Evolutionary conservation across 2,888 invertebrate species (phyloP).

Genomic region (Cryptocheilus praepositus): DNA sequence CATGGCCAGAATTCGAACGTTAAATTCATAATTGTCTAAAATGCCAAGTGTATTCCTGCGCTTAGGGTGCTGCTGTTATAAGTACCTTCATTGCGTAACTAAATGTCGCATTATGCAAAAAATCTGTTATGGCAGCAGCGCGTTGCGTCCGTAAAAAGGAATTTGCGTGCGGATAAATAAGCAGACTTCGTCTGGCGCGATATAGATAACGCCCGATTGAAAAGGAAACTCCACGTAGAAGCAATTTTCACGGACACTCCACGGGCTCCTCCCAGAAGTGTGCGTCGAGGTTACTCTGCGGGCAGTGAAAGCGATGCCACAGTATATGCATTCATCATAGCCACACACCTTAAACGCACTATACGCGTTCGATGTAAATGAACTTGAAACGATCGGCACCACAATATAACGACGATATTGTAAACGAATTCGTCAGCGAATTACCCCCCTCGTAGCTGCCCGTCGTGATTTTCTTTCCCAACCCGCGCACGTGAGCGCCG

Average conservation of each 20-base stretch:
- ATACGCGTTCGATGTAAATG: conserved; percentile 19
- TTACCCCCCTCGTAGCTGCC: neutral
- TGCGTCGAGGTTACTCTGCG: conserved; percentile 34
- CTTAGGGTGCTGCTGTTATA: too few relatives aligned
- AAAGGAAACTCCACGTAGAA: conserved; percentile 25
- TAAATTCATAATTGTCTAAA: too few relatives aligned
- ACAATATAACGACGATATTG: too few relatives aligned
- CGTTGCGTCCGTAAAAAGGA: too few relatives aligned
- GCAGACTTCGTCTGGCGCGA: neutral
- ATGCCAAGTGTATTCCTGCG: too few relatives aligned
- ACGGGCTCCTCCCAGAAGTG: conserved; percentile 12
- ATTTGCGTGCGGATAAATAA: too few relatives aligned
- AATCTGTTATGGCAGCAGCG: too few relatives aligned
- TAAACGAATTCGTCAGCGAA: neutral
- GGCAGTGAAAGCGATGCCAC: conserved; percentile 47
- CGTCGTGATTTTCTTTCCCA: neutral
- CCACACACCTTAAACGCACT: conserved; percentile 15
- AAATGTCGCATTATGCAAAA: too few relatives aligned
- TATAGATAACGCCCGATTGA: conserved; percentile 3
- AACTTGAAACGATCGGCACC: neutral
- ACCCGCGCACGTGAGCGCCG: neutral
- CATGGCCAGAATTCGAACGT: too few relatives aligned
- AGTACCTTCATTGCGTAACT: too few relatives aligned
- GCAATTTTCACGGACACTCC: conserved; percentile 39
- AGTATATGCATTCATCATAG: conserved; percentile 27